Evolutionary conservation across 2,797 vertebrate genomes (phyloP).

Genomic region (Rachycentron canadum): DNA sequence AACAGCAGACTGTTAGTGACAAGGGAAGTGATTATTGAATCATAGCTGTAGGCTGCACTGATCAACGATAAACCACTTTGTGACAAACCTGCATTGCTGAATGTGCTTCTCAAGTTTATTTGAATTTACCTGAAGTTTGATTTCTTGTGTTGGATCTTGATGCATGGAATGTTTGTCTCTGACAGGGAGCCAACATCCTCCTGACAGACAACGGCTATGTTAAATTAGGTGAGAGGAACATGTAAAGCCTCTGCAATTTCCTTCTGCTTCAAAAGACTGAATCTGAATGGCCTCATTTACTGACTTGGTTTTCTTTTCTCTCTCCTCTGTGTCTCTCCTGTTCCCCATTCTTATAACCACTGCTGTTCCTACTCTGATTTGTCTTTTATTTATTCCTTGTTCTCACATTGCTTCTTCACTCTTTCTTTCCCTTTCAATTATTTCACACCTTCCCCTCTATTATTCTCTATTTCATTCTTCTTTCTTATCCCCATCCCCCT

Average conservation of each 20-base stretch:
- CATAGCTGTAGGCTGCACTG: background rate
- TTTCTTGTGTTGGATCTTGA: slow-evolving; percentile 14
- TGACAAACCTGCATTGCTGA: background rate
- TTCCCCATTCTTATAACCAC: background rate
- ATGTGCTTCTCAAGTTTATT: background rate
- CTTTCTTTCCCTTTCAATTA: background rate
- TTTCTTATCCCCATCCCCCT: background rate
- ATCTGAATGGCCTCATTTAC: slow-evolving; percentile 36
- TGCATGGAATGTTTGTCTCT: slow-evolving; percentile 49
- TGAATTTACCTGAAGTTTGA: slow-evolving; percentile 19
- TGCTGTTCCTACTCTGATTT: background rate
- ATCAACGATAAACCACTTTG: slow-evolving; percentile 9
- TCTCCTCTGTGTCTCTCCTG: background rate
- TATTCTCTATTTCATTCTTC: background rate
- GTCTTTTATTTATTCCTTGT: background rate
- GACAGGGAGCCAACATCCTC: slow-evolving; percentile 98
- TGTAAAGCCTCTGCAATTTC: slow-evolving; percentile 1
- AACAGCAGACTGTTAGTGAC: background rate
- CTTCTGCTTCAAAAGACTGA: slow-evolving; percentile 36
- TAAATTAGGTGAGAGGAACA: slow-evolving; percentile 91
- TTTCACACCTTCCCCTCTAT: background rate
- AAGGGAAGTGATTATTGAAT: slow-evolving; percentile 1
- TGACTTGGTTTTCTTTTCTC: slow-evolving; percentile 15
- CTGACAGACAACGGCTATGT: slow-evolving; percentile 98
- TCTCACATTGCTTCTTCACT: background rate